Conservation (phyloP, 2,797 vertebrate species). For the Sebastes miniatus region DNA sequence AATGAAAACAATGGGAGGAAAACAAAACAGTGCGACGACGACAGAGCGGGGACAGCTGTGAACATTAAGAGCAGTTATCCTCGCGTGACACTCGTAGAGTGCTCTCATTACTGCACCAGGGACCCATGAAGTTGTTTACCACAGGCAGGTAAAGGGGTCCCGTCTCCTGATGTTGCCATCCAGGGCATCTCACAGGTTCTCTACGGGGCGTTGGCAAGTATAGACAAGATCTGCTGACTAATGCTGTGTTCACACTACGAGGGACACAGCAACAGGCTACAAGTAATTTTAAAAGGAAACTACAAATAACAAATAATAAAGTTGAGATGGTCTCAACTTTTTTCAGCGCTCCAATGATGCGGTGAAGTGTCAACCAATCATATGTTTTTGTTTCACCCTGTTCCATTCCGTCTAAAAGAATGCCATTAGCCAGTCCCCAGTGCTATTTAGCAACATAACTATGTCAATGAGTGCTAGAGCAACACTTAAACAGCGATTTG, state of each 20-base stretch:
- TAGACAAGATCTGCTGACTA: background rate
- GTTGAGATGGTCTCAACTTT: too few species aligned
- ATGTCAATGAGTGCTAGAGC: too few species aligned
- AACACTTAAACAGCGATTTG: too few species aligned
- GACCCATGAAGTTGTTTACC: conserved; percentile 1
- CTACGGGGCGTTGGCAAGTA: background rate
- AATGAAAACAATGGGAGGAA: conserved; percentile 10
- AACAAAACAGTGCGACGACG: background rate
- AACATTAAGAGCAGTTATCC: background rate
- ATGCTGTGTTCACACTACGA: background rate
- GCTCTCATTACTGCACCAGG: background rate
- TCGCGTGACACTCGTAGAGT: background rate
- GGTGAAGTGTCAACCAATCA: too few species aligned
- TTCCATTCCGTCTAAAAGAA: too few species aligned
- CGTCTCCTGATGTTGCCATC: background rate
- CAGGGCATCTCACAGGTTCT: background rate
- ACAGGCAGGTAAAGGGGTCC: background rate
- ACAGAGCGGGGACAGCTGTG: background rate
- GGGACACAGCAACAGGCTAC: too few species aligned
- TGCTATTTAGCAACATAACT: too few species aligned
- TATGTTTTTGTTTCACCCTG: too few species aligned
- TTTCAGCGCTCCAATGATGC: too few species aligned
- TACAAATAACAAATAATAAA: too few species aligned
- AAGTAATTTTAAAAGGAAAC: too few species aligned
- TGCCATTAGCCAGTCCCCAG: too few species aligned